These are phyloP conservation scores for Drosophila dives DNA, from an alignment of 2,888 invertebrate species.

Conservation along the genomic window DNA sequence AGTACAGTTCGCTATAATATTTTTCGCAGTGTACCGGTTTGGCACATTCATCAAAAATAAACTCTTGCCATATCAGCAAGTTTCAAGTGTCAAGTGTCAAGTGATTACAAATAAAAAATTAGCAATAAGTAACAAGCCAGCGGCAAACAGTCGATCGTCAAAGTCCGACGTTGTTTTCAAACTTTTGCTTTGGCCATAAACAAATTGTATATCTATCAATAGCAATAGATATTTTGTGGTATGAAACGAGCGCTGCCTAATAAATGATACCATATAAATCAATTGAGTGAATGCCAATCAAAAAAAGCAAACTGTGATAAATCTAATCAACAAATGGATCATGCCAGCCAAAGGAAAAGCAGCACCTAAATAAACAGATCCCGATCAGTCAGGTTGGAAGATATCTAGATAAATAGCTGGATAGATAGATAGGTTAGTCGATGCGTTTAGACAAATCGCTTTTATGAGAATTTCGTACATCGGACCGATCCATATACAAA, in stretches of 20 bases:
- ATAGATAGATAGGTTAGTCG: conserved; percentile 15
- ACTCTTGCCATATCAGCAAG: conserved; percentile 56
- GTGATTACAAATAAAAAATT: conserved; percentile 31
- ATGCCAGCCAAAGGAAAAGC: conserved; percentile 16
- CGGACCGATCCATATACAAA: conserved; percentile 7
- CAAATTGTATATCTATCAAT: conserved; percentile 70
- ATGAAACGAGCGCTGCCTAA: conserved; percentile 58
- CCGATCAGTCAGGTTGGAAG: conserved; percentile 4
- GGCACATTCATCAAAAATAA: conserved; percentile 47
- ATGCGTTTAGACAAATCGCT: conserved; percentile 35
- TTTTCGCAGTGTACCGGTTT: conserved; percentile 12
- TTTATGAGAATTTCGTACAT: conserved; percentile 36
- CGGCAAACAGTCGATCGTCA: conserved; percentile 37
- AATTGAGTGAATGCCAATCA: conserved; percentile 80
- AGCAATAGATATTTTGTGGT: conserved; percentile 27
- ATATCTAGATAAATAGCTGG: neutral
- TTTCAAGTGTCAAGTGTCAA: conserved; percentile 19
- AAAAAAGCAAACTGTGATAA: conserved; percentile 67
- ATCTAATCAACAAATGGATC: conserved; percentile 64
- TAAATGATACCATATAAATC: conserved; percentile 76
- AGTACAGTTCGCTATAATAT: neutral
- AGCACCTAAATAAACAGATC: conserved; percentile 44
- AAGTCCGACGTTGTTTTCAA: conserved; percentile 35
- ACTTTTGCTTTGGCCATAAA: conserved; percentile 47
- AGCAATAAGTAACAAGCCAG: neutral